Conservation (phyloP, 2,113 vertebrate genomes). For the Nycticryphes semicollaris region DNA sequence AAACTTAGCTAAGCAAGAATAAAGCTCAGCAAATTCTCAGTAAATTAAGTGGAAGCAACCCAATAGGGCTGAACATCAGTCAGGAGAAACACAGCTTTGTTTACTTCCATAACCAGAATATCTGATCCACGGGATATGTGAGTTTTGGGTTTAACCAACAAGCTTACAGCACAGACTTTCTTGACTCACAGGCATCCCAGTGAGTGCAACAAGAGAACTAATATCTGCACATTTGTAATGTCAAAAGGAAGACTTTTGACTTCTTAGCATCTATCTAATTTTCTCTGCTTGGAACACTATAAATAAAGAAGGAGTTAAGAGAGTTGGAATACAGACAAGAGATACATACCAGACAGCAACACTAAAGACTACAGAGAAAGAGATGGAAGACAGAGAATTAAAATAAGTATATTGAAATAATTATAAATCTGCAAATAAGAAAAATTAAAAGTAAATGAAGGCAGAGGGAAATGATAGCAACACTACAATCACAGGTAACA, state of each 20-base stretch:
- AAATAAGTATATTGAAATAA: background rate
- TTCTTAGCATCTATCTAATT: background rate
- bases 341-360: background rate
- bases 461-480: background rate
- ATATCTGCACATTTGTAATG: background rate
- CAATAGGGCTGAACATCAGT: background rate
- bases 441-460: background rate
- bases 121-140: background rate
- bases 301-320: background rate
- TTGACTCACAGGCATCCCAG: background rate
- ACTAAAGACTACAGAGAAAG: background rate
- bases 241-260: background rate
- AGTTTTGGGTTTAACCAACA: background rate
- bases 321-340: background rate
- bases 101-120: background rate
- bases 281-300: background rate
- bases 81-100: background rate
- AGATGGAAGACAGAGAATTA: background rate
- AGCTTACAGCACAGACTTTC: background rate
- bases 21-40: slow-evolving; percentile 25
- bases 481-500: background rate
- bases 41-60: background rate
- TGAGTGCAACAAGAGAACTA: background rate
- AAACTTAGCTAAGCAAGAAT: background rate
- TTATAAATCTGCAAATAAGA: background rate